These are phyloP conservation scores for Ametastegia equiseti DNA, from an alignment of 2,888 invertebrate species.

Conservation along the genomic window DNA sequence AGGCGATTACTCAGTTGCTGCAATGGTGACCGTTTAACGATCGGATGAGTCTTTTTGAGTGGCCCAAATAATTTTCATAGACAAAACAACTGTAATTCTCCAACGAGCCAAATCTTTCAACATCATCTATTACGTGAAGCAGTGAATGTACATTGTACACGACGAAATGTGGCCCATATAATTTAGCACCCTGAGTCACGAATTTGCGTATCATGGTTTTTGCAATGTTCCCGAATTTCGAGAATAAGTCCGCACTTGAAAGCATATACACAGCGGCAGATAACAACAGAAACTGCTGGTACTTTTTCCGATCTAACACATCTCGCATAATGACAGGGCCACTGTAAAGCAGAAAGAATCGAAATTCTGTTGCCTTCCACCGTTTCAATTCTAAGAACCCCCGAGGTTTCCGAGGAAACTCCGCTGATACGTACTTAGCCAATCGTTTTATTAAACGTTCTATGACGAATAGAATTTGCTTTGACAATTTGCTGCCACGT, in stretches of 20 bases:
- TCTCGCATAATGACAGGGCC: neutral
- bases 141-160: slow-evolving; percentile 6
- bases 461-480: neutral
- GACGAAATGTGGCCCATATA: neutral
- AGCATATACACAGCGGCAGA: slow-evolving; percentile 1
- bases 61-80: slow-evolving; percentile 11
- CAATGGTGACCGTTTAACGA: too few relatives aligned
- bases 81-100: neutral
- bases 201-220: neutral
- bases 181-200: neutral
- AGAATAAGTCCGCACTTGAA: neutral
- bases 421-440: neutral
- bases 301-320: neutral
- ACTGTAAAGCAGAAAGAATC: neutral
- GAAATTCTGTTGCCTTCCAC: slow-evolving; percentile 6
- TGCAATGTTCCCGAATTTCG: neutral
- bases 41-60: neutral
- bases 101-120: neutral
- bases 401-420: neutral
- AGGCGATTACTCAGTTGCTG: too few relatives aligned
- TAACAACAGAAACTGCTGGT: neutral
- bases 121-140: neutral
- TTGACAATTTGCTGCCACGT: neutral
- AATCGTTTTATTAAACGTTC: neutral
- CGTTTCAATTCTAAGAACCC: neutral